Conservation (phyloP, 1,140 invertebrate species). For the Anoplolepis gracilipes region DNA sequence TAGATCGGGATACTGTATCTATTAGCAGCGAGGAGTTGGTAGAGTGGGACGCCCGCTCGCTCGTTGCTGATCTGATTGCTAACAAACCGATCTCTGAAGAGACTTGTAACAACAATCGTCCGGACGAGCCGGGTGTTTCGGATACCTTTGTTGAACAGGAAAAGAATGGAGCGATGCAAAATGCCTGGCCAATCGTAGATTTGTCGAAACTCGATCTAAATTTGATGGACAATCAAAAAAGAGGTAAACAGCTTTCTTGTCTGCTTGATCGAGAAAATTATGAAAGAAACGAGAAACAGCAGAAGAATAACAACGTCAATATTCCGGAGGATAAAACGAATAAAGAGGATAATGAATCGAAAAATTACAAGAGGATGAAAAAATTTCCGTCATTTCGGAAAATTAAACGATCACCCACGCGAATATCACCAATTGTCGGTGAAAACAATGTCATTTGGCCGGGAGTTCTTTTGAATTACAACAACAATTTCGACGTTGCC, state of each 20-base stretch:
- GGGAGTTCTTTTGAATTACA: constrained; percentile 72
- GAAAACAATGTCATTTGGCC: constrained; percentile 74
- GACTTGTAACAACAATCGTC: neutral
- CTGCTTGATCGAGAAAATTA: neutral
- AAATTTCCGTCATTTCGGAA: constrained; percentile 50
- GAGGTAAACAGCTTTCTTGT: neutral
- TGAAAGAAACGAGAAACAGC: neutral
- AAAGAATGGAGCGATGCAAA: neutral
- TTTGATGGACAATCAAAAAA: neutral
- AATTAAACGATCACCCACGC: neutral
- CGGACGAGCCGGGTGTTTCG: neutral
- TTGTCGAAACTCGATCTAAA: constrained; percentile 63
- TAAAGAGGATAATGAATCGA: too few relatives aligned
- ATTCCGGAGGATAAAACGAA: neutral
- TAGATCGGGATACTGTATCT: constrained; percentile 20
- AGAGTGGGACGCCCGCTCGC: constrained; percentile 67
- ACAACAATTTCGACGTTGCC: constrained; percentile 48
- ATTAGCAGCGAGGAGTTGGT: constrained; percentile 62
- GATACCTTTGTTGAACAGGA: neutral
- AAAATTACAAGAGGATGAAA: constrained; percentile 20
- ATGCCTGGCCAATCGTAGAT: constrained; percentile 71
- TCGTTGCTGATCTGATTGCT: constrained; percentile 61
- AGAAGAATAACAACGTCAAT: constrained; percentile 40
- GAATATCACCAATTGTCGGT: constrained; percentile 15
- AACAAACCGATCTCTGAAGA: constrained; percentile 19